A percentile compares a stretch with the other conserved stretches of the same genome.
Conservation (phyloP, 64 coral and sea anemone species). For the Actinia equina region DNA sequence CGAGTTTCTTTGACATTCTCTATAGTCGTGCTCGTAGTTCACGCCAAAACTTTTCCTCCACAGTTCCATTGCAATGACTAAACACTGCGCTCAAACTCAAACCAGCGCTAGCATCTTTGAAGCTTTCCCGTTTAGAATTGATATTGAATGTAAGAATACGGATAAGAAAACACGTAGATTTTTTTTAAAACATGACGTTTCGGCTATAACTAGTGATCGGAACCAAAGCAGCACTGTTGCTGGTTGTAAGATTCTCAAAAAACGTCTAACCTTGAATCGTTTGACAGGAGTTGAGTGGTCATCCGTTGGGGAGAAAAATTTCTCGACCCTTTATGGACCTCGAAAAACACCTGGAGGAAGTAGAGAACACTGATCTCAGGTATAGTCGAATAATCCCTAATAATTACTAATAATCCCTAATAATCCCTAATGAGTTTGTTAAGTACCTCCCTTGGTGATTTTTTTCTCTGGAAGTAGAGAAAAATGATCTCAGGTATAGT, state of each 20-base stretch:
- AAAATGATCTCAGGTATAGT: no score
- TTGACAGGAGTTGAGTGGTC: constrained; percentile 67
- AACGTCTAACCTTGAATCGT: neutral
- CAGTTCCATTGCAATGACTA: neutral
- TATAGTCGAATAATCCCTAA: neutral
- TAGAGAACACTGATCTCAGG: constrained; percentile 74
- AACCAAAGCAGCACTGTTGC: neutral
- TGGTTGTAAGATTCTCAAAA: neutral
- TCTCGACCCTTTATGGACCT: constrained; percentile 76
- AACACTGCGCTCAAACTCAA: no score
- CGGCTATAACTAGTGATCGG: no score
- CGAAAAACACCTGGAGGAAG: constrained; percentile 77
- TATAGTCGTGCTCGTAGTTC: neutral
- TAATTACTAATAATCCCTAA: neutral
- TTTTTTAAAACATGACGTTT: no score
- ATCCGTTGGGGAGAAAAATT: constrained; percentile 79
- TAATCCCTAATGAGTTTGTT: neutral
- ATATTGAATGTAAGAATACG: no score
- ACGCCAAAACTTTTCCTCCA: no score
- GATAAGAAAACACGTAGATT: no score
- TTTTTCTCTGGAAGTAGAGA: no score
- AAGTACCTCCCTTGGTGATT: no score
- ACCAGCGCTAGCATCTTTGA: no score
- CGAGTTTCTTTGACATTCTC: no score
- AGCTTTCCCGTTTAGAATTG: no score